A percentile compares a stretch with the other conserved stretches of the same genome.
Conservation (phyloP, 2,113 vertebrate genomes). For the Eleginops maclovinus region DNA sequence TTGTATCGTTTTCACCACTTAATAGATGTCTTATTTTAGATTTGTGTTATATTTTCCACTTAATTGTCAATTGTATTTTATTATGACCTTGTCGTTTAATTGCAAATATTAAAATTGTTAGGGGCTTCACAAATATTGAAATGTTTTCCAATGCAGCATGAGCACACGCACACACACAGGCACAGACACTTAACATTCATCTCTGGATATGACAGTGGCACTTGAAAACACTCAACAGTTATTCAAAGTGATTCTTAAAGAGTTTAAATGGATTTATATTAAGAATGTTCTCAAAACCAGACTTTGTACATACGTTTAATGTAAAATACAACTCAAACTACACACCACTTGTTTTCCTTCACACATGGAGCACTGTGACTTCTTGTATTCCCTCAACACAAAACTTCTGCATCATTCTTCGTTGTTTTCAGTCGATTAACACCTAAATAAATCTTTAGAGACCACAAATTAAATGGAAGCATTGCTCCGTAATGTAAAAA, state of each 20-base stretch:
- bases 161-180: not conserved
- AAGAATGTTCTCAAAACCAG: not conserved
- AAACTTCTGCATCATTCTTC: constrained; percentile 3
- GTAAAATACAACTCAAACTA: not conserved
- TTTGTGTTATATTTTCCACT: not conserved
- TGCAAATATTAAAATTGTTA: not conserved
- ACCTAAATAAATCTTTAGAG: not conserved
- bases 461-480: constrained; percentile 11
- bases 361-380: not conserved
- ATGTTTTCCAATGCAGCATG: not conserved
- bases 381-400: constrained; percentile 9
- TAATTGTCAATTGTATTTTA: not conserved
- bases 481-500: not conserved
- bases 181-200: not conserved
- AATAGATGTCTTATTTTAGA: too few species aligned
- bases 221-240: not conserved
- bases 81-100: not conserved
- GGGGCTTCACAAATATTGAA: not conserved
- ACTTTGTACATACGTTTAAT: not conserved
- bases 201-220: not conserved
- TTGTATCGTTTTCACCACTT: too few species aligned
- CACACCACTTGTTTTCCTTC: not conserved
- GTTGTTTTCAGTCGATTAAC: not conserved
- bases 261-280: not conserved
- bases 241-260: not conserved